Conservation (phyloP, 1,140 invertebrate genomes). For the Gryon sp. region DNA sequence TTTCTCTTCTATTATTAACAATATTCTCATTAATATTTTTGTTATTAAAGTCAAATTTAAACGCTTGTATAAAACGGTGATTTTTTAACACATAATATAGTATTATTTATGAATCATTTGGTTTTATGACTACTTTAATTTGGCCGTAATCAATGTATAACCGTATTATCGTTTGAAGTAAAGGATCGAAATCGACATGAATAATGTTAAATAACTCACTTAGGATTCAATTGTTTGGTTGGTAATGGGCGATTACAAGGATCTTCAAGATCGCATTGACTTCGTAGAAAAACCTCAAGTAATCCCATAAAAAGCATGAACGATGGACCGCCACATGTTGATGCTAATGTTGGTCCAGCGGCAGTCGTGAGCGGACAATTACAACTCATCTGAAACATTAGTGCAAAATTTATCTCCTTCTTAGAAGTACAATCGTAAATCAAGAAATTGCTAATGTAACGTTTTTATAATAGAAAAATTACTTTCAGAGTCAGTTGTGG, state of each 20-base stretch:
- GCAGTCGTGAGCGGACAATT: conserved; percentile 87
- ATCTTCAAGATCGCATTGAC: conserved; percentile 91
- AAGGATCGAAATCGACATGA: no score
- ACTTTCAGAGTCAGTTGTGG: background rate
- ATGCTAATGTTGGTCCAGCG: conserved; percentile 87
- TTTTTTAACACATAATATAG: no score
- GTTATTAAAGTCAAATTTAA: no score
- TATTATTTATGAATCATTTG: no score
- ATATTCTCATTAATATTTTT: no score
- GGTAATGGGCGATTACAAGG: conserved; percentile 85
- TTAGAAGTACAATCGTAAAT: conserved; percentile 24
- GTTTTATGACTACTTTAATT: no score
- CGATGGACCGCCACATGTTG: conserved; percentile 88
- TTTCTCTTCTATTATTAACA: no score
- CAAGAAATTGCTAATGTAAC: background rate
- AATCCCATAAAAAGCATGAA: conserved; percentile 94
- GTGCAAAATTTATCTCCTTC: conserved; percentile 9
- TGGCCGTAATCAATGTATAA: no score
- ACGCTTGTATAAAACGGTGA: no score
- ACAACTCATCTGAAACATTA: conserved; percentile 79
- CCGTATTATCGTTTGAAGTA: no score
- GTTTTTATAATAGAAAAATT: conserved; percentile 18
- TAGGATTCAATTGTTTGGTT: conserved; percentile 68
- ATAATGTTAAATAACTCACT: conserved; percentile 58
- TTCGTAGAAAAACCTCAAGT: conserved; percentile 89